Percentiles rank a stretch among this genome's conserved stretches.
Conservation (phyloP, 2,888 invertebrate genomes). For the Brenthis ino region DNA sequence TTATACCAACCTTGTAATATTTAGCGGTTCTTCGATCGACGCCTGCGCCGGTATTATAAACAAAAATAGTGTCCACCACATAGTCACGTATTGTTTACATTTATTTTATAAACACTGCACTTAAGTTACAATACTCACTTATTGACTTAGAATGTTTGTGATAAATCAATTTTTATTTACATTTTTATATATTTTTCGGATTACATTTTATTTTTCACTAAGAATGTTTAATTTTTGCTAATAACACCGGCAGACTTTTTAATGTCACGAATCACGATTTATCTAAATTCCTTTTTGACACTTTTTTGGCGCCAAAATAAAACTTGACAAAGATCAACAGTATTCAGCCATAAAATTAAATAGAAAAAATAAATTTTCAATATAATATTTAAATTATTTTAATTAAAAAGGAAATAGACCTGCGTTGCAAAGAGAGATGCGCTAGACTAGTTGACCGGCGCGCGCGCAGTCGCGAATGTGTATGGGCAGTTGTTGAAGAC, state of each 20-base stretch:
- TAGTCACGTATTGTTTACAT: slow-evolving; percentile 32
- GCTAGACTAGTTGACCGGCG: slow-evolving; percentile 48
- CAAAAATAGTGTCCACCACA: slow-evolving; percentile 40
- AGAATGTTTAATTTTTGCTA: neutral
- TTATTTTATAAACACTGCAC: slow-evolving; percentile 12
- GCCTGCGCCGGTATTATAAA: slow-evolving; percentile 41
- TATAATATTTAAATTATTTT: neutral
- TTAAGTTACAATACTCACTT: neutral
- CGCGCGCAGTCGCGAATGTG: slow-evolving; percentile 49
- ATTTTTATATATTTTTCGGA: neutral
- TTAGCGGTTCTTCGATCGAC: slow-evolving; percentile 36
- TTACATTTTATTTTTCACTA: slow-evolving; percentile 3
- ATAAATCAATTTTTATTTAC: neutral
- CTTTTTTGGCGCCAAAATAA: slow-evolving; percentile 11
- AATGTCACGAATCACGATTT: neutral
- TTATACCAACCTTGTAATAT: slow-evolving; percentile 42
- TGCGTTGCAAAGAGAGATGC: slow-evolving; percentile 40
- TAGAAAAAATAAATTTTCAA: no score
- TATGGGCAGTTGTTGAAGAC: slow-evolving; percentile 51
- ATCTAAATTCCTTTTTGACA: neutral
- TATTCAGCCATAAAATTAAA: neutral
- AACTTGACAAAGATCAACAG: neutral
- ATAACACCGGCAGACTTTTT: no score
- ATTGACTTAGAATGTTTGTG: neutral
- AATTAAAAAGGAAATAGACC: slow-evolving; percentile 40